phyloP scores from a whole-genome alignment of 2,797 vertebrate genomes.

The Parauchenoglanis punctatus region DNA sequence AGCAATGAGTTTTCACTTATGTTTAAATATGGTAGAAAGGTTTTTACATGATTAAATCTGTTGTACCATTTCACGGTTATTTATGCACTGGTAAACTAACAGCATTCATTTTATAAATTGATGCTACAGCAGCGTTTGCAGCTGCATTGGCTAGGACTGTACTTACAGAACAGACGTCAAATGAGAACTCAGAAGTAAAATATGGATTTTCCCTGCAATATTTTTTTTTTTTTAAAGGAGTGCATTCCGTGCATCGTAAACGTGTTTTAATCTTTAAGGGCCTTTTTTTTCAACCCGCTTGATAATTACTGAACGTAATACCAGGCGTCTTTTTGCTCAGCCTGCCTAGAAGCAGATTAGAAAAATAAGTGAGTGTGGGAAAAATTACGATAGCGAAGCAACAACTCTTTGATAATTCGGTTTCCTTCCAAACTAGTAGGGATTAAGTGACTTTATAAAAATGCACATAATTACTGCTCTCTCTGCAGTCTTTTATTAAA shows the following conservation, averaged over 20 bases:
- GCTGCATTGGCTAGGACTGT: neutral
- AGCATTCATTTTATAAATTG: constrained; percentile 5
- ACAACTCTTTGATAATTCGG: constrained; percentile 55
- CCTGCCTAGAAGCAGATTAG: constrained; percentile 53
- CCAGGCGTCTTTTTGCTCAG: constrained; percentile 28
- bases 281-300: constrained; percentile 30
- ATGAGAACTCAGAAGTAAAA: neutral
- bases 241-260: constrained; percentile 20
- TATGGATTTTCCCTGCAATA: neutral
- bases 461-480: constrained; percentile 42
- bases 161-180: constrained; percentile 9
- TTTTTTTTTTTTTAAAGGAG: constrained; percentile 1
- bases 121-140: constrained; percentile 2
- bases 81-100: neutral
- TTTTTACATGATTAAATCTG: neutral
- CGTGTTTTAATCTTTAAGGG: constrained; percentile 40
- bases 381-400: constrained; percentile 37
- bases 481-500: constrained; percentile 35
- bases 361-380: constrained; percentile 40
- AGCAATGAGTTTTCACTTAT: neutral
- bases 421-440: constrained; percentile 50
- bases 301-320: constrained; percentile 54
- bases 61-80: constrained; percentile 1
- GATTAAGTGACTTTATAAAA: constrained; percentile 56
- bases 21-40: neutral